phyloP scores from a whole-genome alignment of 2,113 vertebrate species.

The Machaerirhynchus nigripectus region DNA sequence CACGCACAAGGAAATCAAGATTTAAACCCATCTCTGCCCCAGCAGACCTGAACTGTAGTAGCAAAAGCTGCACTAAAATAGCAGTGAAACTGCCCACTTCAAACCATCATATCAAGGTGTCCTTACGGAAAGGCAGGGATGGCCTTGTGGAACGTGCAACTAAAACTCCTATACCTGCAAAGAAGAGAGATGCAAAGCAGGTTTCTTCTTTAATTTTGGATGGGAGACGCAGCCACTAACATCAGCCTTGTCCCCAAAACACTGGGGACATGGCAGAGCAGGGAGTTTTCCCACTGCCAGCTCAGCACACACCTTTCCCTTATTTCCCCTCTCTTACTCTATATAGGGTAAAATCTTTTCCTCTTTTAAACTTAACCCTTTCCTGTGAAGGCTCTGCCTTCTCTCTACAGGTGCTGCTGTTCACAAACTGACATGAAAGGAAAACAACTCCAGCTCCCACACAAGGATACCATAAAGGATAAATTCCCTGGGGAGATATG shows the following conservation, averaged over 20 bases:
- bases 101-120: neutral
- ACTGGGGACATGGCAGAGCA: neutral
- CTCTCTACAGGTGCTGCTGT: neutral
- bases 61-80: neutral
- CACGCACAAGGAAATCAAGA: neutral
- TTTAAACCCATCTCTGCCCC: neutral
- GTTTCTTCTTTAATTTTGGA: neutral
- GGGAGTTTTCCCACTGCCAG: neutral
- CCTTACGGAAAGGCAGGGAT: neutral
- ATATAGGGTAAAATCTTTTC: neutral
- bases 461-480: neutral
- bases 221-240: neutral
- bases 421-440: neutral
- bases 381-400: neutral
- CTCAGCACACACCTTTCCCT: neutral
- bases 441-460: neutral
- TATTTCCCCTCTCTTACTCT: neutral
- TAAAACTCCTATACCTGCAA: neutral
- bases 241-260: neutral
- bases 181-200: neutral
- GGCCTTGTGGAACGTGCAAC: neutral
- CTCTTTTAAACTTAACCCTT: neutral
- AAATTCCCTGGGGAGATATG: neutral
- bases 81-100: neutral
- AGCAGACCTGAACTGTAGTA: neutral